Evolutionary conservation across 2,797 vertebrate genomes (phyloP).

Genomic region (Ambastaia sidthimunki): DNA sequence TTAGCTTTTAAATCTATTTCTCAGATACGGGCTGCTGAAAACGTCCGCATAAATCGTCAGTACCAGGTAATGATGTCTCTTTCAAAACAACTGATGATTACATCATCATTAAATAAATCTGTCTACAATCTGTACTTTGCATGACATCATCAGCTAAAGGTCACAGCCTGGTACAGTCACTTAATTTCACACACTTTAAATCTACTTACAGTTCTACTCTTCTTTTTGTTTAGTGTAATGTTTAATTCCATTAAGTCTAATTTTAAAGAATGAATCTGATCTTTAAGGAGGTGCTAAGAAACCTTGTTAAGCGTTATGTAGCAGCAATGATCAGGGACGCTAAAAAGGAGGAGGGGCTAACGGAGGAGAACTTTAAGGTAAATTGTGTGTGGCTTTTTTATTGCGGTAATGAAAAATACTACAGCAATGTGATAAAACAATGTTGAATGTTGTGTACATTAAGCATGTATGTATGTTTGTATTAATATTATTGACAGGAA

Average conservation of each 20-base stretch:
- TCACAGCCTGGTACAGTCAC: neutral
- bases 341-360: conserved; percentile 96
- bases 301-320: conserved; percentile 96
- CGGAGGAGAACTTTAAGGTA: conserved; percentile 98
- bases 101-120: no score
- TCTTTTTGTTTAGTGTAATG: conserved; percentile 21
- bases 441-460: conserved; percentile 12
- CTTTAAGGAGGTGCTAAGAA: conserved; percentile 93
- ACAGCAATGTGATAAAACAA: neutral
- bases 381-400: conserved; percentile 57
- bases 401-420: neutral
- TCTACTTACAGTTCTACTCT: conserved; percentile 20
- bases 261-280: conserved; percentile 4
- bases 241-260: neutral
- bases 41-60: conserved; percentile 92
- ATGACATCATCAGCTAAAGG: conserved; percentile 21
- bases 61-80: conserved; percentile 87
- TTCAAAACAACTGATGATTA: conserved; percentile 38
- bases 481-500: conserved; percentile 78
- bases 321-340: conserved; percentile 99
- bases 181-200: conserved; percentile 21
- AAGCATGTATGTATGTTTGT: neutral
- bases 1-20: conserved; percentile 45
- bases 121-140: conserved; percentile 5
- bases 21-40: conserved; percentile 94